Base-by-base conservation (phyloP, 2,888 invertebrate genomes). In the Polyommatus iphigenia region DNA sequence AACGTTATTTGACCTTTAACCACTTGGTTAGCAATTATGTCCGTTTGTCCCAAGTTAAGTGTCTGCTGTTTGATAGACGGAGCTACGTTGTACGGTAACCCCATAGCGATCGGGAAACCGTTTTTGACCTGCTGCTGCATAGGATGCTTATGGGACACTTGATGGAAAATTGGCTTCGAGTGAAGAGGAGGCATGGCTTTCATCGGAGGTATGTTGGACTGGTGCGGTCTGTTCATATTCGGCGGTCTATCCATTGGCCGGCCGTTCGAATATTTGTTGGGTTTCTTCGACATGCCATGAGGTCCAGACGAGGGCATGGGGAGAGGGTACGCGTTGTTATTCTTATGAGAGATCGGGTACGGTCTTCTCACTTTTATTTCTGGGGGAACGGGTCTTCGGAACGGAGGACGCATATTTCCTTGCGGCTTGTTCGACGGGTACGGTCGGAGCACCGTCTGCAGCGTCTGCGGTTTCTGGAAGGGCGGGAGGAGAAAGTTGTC, bases 1-100 rank as follows among this genome's bases (percentile, higher is more conserved):
- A 94, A 81, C 41, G 88, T 90, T 78, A 94, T 94, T 84, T 94
- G 94, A 82, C 91, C 92, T 82, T 91, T 92, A 0, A 94, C 94
- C 0, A 94, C 90, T 82, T 93, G 93, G 81, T 91, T 92, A 15
- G 88, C 91, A 57, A 93, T 89, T 59, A 92, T 86, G 80, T 94
- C 91, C 1, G 92, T 89, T 82, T 93, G 87, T 54, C 93, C 91
- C 78, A 93, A 85, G 80, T 88, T 91, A 59, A 94, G 80, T 3
- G 91, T 92, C 79, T 92, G 90, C 78, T 87, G 88, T 57, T 89
- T 89, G 18, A 82, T 77, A 4, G 88, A 86, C 32, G 84, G 79
- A 18, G 84, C 84, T 46, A 87, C 79, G 77, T 82, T 86, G 71
- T 83, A 84, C 15, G 85, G 82, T 79, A 91, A 91, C 1, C 90